Conservation (phyloP, 1,140 invertebrate species). For the Mercenaria mercenaria region DNA sequence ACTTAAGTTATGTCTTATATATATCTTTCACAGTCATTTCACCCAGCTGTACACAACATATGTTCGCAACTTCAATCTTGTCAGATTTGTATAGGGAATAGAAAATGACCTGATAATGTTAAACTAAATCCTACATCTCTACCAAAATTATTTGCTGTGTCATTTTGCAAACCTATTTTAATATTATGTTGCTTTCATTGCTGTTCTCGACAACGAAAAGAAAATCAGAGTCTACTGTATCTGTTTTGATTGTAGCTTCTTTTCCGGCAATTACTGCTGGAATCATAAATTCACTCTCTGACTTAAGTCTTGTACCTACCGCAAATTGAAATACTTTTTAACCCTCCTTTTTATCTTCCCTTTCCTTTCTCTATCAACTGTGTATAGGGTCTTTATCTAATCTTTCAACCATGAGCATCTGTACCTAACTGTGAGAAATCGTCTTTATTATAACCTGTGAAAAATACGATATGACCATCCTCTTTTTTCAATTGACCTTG, state of each 20-base stretch:
- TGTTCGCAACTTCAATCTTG: slow-evolving; percentile 14
- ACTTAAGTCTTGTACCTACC: slow-evolving; percentile 55
- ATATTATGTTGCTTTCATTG: slow-evolving; percentile 65
- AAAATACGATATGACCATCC: slow-evolving; percentile 58
- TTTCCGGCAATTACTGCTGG: slow-evolving; percentile 45
- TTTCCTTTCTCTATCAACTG: neutral
- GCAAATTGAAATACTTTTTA: slow-evolving; percentile 66
- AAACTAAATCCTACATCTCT: neutral
- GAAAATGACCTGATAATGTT: slow-evolving; percentile 33
- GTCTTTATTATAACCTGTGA: slow-evolving; percentile 59
- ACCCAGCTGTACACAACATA: slow-evolving; percentile 32
- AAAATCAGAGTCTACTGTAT: slow-evolving; percentile 68
- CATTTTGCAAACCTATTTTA: slow-evolving; percentile 67
- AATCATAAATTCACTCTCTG: slow-evolving; percentile 6
- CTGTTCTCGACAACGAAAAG: slow-evolving; percentile 54
- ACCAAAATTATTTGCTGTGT: neutral
- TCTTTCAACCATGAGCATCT: slow-evolving; percentile 53
- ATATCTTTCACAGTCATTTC: neutral
- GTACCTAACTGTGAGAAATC: slow-evolving; percentile 56
- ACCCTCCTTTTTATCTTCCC: slow-evolving; percentile 25
- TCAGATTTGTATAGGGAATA: slow-evolving; percentile 63
- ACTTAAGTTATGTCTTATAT: slow-evolving; percentile 40
- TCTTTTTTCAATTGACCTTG: slow-evolving; percentile 57
- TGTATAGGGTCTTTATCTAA: slow-evolving; percentile 23
- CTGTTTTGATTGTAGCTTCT: slow-evolving; percentile 51